Evolutionary conservation across 2,888 invertebrate species (phyloP), one percentile per base, ranked within the genome.

Genomic region (Cantharis nigra): DNA sequence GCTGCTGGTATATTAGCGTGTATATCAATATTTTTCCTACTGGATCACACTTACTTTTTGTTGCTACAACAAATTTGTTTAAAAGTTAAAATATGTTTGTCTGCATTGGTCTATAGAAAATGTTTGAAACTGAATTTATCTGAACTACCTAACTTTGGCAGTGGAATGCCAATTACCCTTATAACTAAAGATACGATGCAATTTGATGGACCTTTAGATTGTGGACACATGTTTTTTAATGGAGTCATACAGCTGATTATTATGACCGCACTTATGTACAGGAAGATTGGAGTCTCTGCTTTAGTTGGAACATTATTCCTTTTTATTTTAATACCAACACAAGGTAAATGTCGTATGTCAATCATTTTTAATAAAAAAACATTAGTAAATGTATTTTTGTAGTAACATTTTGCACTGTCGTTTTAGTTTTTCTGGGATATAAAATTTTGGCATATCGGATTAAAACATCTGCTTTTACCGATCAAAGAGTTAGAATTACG

Each of bases 101-200:
- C 96, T 84, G 93, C 95, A 0, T 89, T 97, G 26, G 92, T 97
- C 75, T 97, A 96, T 86, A 91, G 96, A 86, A 97, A 97, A 82
- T 81, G 86, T n/a, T 78, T 87, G 13, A 90, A 91, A 81, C 89
- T 97, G 64, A 96, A 95, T 76, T 95, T 95, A 87, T 93, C 93
- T 4, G 95, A 97, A 1, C 89, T 97, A 70, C 94, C 94, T 9
- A 93, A 96, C 86, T 97, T 97, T 0, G 95, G 90, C 88, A 95
- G 92, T 83, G 98, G 89, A 87, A 87, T 87, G 81, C 85, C 87
- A 82, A 85, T 88, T 63, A 88, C 88, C 80, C 64, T 77, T 9
- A 13, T 77, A 7, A 71, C 76, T 20, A 76, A 72, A 11, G 76
- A 76, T 69, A 63, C 81, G 0, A 94, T 93, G 81, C 89, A 96